Evolutionary conservation across 2,888 invertebrate species (phyloP), one percentile per base, ranked within the genome.

Genomic region (Eurytoma californica): DNA sequence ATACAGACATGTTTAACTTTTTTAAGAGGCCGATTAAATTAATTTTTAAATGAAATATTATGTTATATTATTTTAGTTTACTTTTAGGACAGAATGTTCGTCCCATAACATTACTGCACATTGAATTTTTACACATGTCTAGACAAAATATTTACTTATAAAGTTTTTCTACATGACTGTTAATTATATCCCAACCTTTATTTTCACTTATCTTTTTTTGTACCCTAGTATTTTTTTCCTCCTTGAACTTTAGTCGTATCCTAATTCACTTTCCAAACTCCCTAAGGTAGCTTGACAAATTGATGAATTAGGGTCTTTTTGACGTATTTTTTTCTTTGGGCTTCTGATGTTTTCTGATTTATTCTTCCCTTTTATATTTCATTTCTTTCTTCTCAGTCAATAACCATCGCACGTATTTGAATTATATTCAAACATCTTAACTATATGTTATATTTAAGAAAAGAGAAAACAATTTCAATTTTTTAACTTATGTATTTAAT

Each of bases 281-380:
- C 49, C 16, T 13, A 28, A 7, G 39, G 28, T 12, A 24, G 39
- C 20, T 18, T 69, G 69, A 58, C 20, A 55, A 16, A 69, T 58
- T 20, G 57, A 69, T 69, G 14, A 58, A 69, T 57, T 58, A 47
- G 57, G 39, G 16, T 69, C 28, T 18, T 9, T n/a, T 55, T 24
- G 20, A 68, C n/a, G 3, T 30, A 68, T 57, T 68, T 30, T 30
- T 53, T 18, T 49, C 14, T 51, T 14, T 16, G 16, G 7, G 53
- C 20, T 49, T 49, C 3, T 69, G 14, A 1, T 24, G n/a, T 4
- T n/a, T 58, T 7, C 58, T 20, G 47, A 18, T 55, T 57, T 14
- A 67, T n/a, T 49, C 18, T 39, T 24, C 53, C 53, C 18, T 3
- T 14, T 49, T 20, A 5, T 24, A 24, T 68, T 18, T 18, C 51